Conservation (phyloP, 2,797 vertebrate genomes). For the Muscicapa comitata region DNA sequence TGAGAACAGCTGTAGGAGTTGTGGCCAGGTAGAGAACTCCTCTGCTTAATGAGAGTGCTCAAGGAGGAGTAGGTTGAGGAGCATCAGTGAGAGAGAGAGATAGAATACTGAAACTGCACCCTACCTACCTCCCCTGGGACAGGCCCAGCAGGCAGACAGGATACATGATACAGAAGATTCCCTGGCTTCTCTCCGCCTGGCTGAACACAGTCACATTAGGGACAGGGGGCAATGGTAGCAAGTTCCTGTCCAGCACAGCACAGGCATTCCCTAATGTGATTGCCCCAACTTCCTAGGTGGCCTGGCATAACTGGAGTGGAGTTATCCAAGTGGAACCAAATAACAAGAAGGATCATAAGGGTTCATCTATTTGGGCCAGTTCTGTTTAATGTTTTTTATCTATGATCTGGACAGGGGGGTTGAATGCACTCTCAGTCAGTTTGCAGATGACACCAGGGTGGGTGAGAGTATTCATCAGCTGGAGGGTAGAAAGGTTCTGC, state of each 20-base stretch:
- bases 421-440: background rate
- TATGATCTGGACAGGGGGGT: background rate
- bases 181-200: background rate
- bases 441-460: background rate
- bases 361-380: background rate
- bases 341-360: background rate
- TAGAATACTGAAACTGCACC: background rate
- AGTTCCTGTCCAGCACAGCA: background rate
- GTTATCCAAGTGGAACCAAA: background rate
- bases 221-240: background rate
- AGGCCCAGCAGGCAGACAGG: background rate
- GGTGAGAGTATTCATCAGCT: background rate
- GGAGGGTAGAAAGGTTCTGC: background rate
- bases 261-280: rapidly evolving
- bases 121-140: background rate
- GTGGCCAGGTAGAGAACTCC: background rate
- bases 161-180: background rate
- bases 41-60: background rate
- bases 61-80: background rate
- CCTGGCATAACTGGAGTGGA: background rate
- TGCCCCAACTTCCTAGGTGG: background rate
- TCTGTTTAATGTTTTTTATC: background rate
- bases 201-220: background rate
- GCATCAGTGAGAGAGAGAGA: background rate
- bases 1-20: background rate